Evolutionary conservation across 1,140 invertebrate species (phyloP).

Genomic region (Neotoxoptera formosana): DNA sequence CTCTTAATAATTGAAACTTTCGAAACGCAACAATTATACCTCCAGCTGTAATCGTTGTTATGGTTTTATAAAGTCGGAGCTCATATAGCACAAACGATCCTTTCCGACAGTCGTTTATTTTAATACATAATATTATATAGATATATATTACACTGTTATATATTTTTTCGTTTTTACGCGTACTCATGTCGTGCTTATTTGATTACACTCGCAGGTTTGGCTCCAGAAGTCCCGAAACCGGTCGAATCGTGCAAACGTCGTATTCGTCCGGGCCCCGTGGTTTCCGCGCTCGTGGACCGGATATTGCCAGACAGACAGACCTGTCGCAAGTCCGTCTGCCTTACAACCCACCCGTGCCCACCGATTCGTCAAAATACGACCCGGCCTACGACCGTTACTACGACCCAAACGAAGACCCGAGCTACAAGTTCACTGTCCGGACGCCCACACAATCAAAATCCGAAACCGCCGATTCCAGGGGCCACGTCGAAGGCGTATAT

Average conservation of each 20-base stretch:
- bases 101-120: neutral
- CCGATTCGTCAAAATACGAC: conserved; percentile 62
- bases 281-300: conserved; percentile 73
- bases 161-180: neutral
- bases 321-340: conserved; percentile 70
- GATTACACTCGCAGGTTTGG: conserved; percentile 67
- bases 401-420: conserved; percentile 76
- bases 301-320: conserved; percentile 74
- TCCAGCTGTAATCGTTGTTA: neutral
- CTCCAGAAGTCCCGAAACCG: conserved; percentile 72
- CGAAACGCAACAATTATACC: neutral
- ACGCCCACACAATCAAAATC: conserved; percentile 72
- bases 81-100: neutral
- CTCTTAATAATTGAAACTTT: neutral
- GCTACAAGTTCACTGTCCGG: conserved; percentile 73
- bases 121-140: neutral
- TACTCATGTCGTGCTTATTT: neutral
- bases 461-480: conserved; percentile 70
- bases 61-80: neutral
- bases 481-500: conserved; percentile 69
- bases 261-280: conserved; percentile 78
- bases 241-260: conserved; percentile 71
- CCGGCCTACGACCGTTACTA: conserved; percentile 73
- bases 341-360: conserved; percentile 61
- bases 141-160: neutral